A percentile compares a stretch with the other conserved stretches of the same genome.
Evolutionary conservation across 2,797 vertebrate genomes (phyloP).

Genomic region (Smutsia gigantea): DNA sequence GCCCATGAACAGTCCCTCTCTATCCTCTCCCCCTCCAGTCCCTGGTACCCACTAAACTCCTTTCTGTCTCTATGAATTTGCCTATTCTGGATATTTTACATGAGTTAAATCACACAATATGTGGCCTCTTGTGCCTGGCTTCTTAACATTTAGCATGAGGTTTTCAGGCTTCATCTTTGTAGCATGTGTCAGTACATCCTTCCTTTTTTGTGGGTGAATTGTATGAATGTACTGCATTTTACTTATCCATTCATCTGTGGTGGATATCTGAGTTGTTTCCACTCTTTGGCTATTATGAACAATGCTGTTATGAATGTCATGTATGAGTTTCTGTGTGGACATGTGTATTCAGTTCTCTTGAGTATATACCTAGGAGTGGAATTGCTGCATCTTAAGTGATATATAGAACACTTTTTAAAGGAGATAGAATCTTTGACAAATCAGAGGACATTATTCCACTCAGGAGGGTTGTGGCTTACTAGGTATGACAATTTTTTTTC

Average conservation of each 20-base stretch:
- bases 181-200: not conserved
- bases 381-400: not conserved
- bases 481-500: not conserved
- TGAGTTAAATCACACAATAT: not conserved
- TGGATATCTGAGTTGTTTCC: not conserved
- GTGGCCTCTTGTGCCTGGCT: not conserved
- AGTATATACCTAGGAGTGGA: not conserved
- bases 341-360: not conserved
- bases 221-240: not conserved
- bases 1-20: not conserved
- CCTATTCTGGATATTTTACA: not conserved
- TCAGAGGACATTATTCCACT: not conserved
- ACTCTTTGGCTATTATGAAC: not conserved
- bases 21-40: not conserved
- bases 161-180: not conserved
- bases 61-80: not conserved
- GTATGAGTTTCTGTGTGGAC: not conserved
- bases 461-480: not conserved
- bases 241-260: not conserved
- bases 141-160: not conserved
- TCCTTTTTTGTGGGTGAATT: not conserved
- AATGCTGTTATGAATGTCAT: not conserved
- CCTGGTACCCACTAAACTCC: not conserved
- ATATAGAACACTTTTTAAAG: not conserved
- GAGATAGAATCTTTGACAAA: not conserved